Evolutionary conservation across 2,888 invertebrate genomes (phyloP).

Genomic region (Drosophila longiperda): DNA sequence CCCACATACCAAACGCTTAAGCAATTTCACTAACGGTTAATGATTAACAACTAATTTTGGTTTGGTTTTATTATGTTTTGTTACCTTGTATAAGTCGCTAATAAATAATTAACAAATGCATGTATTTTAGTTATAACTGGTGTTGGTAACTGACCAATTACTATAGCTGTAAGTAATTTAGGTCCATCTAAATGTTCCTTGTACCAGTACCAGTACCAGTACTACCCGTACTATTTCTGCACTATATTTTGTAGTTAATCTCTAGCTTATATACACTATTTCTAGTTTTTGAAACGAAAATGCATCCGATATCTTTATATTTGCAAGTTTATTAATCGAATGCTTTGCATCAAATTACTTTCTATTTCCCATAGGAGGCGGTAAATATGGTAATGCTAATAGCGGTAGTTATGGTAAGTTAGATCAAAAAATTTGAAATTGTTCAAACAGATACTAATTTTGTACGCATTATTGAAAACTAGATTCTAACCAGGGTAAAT

Average conservation of each 20-base stretch:
- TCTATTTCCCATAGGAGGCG: constrained; percentile 64
- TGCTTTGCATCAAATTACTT: constrained; percentile 49
- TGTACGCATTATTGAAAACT: not conserved
- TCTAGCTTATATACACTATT: constrained; percentile 43
- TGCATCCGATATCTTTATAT: constrained; percentile 6
- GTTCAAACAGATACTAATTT: not conserved
- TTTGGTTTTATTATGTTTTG: constrained; percentile 11
- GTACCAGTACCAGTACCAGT: constrained; percentile 21
- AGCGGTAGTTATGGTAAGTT: constrained; percentile 76
- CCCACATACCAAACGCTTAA: constrained; percentile 63
- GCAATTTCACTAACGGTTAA: constrained; percentile 59
- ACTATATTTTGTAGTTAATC: constrained; percentile 38
- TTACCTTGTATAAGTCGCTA: not conserved
- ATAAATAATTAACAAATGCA: constrained; percentile 21
- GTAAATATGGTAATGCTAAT: constrained; percentile 73
- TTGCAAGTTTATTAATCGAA: constrained; percentile 59
- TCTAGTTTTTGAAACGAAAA: constrained; percentile 8
- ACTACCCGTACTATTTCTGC: constrained; percentile 21
- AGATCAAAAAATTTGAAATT: too few relatives aligned
- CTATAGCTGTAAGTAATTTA: constrained; percentile 37
- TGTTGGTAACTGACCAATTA: constrained; percentile 31
- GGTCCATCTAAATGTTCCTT: constrained; percentile 26
- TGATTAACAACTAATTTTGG: constrained; percentile 39
- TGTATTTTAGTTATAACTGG: constrained; percentile 31
- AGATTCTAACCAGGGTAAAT: constrained; percentile 79